phyloP scores from a whole-genome alignment of 2,888 invertebrate species.

The Rhagonycha lutea region DNA sequence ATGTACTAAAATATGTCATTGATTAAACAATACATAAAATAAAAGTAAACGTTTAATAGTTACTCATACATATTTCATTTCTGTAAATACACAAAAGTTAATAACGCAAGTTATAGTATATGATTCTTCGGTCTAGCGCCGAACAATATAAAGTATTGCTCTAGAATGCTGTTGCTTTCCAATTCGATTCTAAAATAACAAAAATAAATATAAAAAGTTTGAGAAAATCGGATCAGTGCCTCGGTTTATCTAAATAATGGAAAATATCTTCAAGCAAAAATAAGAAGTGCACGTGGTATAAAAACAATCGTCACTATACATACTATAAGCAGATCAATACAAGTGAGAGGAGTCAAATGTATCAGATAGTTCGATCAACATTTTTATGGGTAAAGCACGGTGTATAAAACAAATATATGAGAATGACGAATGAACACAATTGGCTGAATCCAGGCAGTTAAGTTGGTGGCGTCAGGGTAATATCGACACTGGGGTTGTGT shows the following conservation, averaged over 20 bases:
- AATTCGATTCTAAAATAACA: conserved; percentile 20
- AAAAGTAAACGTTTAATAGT: conserved; percentile 1
- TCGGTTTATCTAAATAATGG: conserved; percentile 9
- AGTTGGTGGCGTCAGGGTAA: conserved; percentile 44
- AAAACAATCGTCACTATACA: conserved; percentile 4
- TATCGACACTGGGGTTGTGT: conserved; percentile 44
- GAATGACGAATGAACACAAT: conserved; percentile 47
- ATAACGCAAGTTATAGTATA: conserved; percentile 26
- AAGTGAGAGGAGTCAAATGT: conserved; percentile 34
- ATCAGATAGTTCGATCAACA: conserved; percentile 41
- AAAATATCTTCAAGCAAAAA: neutral
- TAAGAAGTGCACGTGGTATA: conserved; percentile 1
- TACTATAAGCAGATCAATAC: conserved; percentile 10
- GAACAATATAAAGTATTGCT: conserved; percentile 27
- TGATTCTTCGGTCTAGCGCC: conserved; percentile 17
- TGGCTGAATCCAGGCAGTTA: conserved; percentile 43
- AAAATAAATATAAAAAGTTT: conserved; percentile 19
- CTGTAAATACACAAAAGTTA: conserved; percentile 24
- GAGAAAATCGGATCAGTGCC: conserved; percentile 11
- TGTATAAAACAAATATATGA: conserved; percentile 47
- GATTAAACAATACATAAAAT: neutral
- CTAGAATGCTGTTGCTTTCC: conserved; percentile 15
- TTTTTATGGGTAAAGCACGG: conserved; percentile 41
- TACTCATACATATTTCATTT: conserved; percentile 14
- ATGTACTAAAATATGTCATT: neutral